These are phyloP conservation scores for Brenthis hecate DNA, from an alignment of 2,888 invertebrate genomes.

Conservation along the genomic window DNA sequence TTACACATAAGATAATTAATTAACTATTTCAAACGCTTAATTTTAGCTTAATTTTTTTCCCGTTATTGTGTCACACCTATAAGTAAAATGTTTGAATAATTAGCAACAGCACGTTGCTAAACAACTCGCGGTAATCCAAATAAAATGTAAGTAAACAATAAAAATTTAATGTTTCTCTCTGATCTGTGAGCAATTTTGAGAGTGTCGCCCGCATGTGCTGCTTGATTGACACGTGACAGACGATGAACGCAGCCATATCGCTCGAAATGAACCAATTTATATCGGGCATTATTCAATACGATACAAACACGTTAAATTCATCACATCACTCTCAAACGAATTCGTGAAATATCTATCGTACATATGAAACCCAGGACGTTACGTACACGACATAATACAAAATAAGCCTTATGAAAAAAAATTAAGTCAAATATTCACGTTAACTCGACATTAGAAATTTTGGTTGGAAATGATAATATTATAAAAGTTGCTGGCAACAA, in stretches of 20 bases:
- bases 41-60: no score
- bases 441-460: no score
- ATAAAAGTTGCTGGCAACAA: no score
- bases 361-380: not conserved
- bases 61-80: not conserved
- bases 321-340: conserved; percentile 19
- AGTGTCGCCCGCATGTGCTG: conserved; percentile 34
- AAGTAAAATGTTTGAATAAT: not conserved
- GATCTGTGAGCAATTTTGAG: conserved; percentile 34
- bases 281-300: conserved; percentile 25
- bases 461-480: no score
- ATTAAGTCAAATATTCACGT: not conserved
- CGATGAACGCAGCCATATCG: conserved; percentile 36
- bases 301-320: conserved; percentile 28
- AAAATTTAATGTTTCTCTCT: conserved; percentile 30
- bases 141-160: conserved; percentile 13
- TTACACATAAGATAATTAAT: no score
- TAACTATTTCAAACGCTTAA: no score
- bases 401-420: conserved; percentile 14
- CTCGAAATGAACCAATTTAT: conserved; percentile 33
- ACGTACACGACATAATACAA: not conserved
- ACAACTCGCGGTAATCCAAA: not conserved
- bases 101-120: no score
- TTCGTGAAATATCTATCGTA: conserved; percentile 11
- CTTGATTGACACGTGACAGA: conserved; percentile 34